phyloP scores from a whole-genome alignment of 2,797 vertebrate species.

The Microcaecilia unicolor region DNA sequence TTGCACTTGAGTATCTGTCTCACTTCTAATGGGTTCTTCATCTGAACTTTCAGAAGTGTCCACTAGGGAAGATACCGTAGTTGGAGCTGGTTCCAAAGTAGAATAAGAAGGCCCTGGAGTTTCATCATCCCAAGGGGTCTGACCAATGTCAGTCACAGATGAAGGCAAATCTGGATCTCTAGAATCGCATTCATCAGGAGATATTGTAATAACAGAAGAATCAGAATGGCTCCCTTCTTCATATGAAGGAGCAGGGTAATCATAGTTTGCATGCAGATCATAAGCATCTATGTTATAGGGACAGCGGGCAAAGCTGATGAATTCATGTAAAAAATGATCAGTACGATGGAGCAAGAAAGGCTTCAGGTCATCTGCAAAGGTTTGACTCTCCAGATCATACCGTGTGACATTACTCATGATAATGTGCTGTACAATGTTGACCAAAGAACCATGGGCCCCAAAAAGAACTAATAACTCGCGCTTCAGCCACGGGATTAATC shows the following conservation, averaged over 20 bases:
- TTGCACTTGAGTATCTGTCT: conserved; percentile 16
- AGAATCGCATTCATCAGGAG: conserved; percentile 65
- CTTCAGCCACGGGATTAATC: conserved; percentile 84
- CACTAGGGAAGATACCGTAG: conserved; percentile 49
- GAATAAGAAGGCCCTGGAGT: conserved; percentile 91
- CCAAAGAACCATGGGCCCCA: conserved; percentile 75
- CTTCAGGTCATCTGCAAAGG: conserved; percentile 73
- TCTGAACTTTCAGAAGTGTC: conserved; percentile 67
- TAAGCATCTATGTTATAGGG: conserved; percentile 90
- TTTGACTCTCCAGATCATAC: conserved; percentile 74
- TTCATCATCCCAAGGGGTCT: conserved; percentile 87
- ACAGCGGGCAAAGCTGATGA: conserved; percentile 81
- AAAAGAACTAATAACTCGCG: conserved; percentile 82
- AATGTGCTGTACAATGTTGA: conserved; percentile 84
- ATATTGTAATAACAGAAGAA: conserved; percentile 82
- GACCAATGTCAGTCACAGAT: conserved; percentile 39
- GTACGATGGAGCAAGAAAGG: conserved; percentile 82
- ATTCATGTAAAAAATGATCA: conserved; percentile 90
- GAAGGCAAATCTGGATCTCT: conserved; percentile 44
- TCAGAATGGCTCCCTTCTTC: conserved; percentile 76
- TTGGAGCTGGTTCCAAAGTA: conserved; percentile 50
- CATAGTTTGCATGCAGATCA: conserved; percentile 81
- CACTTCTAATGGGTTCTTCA: conserved; percentile 37
- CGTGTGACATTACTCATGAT: conserved; percentile 85
- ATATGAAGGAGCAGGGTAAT: conserved; percentile 74